Base-by-base conservation (phyloP, 2,888 invertebrate genomes). In the Diabrotica balteata region DNA sequence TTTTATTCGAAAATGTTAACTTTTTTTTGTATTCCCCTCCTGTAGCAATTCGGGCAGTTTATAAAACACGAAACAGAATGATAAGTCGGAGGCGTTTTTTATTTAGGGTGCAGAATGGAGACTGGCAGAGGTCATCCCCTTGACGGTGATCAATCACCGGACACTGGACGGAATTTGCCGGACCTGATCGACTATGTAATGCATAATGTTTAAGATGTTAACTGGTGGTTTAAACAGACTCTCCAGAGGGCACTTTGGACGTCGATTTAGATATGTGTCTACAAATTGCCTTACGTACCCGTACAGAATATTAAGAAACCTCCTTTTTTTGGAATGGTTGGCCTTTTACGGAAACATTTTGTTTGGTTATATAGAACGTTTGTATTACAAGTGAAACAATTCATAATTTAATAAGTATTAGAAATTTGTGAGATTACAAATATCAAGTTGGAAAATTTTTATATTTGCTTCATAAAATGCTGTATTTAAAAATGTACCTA, bases 161-260 rank as follows among this genome's bases (percentile, higher is more conserved):
- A 79, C 81, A 80, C 67, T 72, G 75, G 69, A 73, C 75, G 66
- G 72, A 68, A 70, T 70, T 70, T 69, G 66, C 77, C 71, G 71
- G 73, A 77, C 74, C 76, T 79, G 80, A 79, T 79, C 76, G 79
- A 75, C 79, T 79, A 77, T 82, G 81, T 83, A 82, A 83, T 83
- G 82, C 79, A 80, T 81, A 82, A 82, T 83, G 81, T 82, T 83
- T 81, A 83, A 83, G 84, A 83, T 83, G 83, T 83, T 83, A 83
- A 82, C 84, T 81, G 81, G 81, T 79, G 81, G 81, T 82, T 82
- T 83, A 81, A 81, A 81, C 73, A 77, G 75, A 73, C 77, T 80
- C 82, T 82, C 83, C 72, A 68, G 82, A 80, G 83, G 79, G 79
- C 78, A 80, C 79, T 83, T 81, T 72, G 72, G 74, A 76, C 73